phyloP scores from a whole-genome alignment of 1,140 invertebrate genomes.

The Sinonovacula constricta region DNA sequence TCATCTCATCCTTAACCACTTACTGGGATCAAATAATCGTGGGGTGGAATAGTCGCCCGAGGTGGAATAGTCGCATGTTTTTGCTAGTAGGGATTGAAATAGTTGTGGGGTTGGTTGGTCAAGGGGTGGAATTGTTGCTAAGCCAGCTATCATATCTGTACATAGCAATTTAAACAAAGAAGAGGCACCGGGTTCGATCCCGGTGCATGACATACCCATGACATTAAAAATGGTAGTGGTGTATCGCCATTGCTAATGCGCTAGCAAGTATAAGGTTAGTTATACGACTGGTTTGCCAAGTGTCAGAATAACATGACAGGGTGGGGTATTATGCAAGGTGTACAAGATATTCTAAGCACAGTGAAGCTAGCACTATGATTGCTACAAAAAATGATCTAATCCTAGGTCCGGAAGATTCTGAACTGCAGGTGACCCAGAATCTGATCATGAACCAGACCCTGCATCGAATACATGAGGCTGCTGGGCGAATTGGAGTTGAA shows the following conservation, averaged over 20 bases:
- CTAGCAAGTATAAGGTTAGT: too few relatives aligned
- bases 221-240: neutral
- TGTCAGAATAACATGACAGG: too few relatives aligned
- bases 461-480: conserved; percentile 73
- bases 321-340: too few relatives aligned
- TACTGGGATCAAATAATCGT: too few relatives aligned
- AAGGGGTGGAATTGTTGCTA: neutral
- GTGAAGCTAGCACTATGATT: too few relatives aligned
- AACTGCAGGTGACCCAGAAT: conserved; percentile 70
- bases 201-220: neutral
- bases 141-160: neutral
- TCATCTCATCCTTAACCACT: too few relatives aligned
- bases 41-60: too few relatives aligned
- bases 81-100: neutral
- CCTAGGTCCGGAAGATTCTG: conserved; percentile 59
- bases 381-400: neutral
- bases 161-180: neutral
- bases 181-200: too few relatives aligned
- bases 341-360: too few relatives aligned
- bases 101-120: neutral
- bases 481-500: conserved; percentile 78
- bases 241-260: too few relatives aligned
- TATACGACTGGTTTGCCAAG: too few relatives aligned
- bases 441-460: conserved; percentile 73
- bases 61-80: neutral